Percentiles rank a stretch among this genome's conserved stretches.
Conservation (phyloP, 2,888 invertebrate genomes). For the Oscheius sp. region DNA sequence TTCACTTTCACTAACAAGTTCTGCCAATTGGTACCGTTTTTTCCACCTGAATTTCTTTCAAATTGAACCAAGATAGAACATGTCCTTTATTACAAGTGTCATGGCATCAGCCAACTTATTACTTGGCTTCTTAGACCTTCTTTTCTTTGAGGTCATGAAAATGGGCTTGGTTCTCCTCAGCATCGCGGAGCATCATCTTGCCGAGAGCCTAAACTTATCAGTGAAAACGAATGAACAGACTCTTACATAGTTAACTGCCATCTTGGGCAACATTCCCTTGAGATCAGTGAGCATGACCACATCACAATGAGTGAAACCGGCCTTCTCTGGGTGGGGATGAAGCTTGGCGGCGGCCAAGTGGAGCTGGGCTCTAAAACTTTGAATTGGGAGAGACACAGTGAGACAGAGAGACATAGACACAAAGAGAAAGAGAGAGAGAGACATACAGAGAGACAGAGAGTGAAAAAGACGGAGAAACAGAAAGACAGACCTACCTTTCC, state of each 20-base stretch:
- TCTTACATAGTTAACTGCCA: slow-evolving; percentile 49
- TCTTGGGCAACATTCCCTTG: slow-evolving; percentile 55
- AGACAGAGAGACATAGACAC: background rate
- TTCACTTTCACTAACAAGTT: too few species aligned
- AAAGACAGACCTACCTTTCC: slow-evolving; percentile 7
- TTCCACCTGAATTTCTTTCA: too few species aligned
- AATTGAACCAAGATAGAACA: too few species aligned
- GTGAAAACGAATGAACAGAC: background rate
- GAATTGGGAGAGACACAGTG: background rate
- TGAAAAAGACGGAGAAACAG: too few species aligned
- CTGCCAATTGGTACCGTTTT: too few species aligned
- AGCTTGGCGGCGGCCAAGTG: slow-evolving; percentile 53
- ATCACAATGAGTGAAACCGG: slow-evolving; percentile 46
- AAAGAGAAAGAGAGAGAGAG: too few species aligned
- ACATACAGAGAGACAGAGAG: too few species aligned
- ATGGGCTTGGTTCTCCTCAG: slow-evolving; percentile 52
- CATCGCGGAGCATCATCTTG: slow-evolving; percentile 55
- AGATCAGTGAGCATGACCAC: slow-evolving; percentile 58
- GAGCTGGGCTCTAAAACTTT: slow-evolving; percentile 46
- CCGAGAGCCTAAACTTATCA: slow-evolving; percentile 45
- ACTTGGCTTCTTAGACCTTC: background rate
- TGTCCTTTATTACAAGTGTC: too few species aligned
- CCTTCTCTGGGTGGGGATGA: slow-evolving; percentile 47
- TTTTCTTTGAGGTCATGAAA: slow-evolving; percentile 41
- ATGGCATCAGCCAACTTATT: too few species aligned